Base-by-base conservation (phyloP, 1,140 invertebrate genomes). In the Drosophila nannoptera region DNA sequence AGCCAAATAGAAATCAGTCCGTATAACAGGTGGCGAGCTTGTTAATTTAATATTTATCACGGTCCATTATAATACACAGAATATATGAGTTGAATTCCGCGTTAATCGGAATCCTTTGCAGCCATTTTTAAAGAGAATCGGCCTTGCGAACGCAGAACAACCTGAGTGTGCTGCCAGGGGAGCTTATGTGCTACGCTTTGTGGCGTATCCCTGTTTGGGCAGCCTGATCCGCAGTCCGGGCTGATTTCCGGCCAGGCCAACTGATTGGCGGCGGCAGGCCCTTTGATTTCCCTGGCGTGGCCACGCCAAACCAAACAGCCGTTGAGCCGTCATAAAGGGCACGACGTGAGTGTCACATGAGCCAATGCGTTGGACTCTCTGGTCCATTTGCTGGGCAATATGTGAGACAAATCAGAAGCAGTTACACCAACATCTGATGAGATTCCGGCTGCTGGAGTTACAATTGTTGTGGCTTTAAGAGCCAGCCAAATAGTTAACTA, bases 261-360 rank as follows among this genome's bases (percentile, higher is more conserved):
- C 46, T 67, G 56, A 67, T 71, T 67, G 69, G 60, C 69, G 49
- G 49, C 45, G 32, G 43, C 45, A 32, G 36, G 56, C 56, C 22
- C 56, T 53, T 69, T 73, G 70, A 73, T 73, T 73, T 73, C 65
- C 70, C 70, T 22, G n/a, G 65, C 16, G 68, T 59, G 11, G 16
- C 40, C 4, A 29, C 11, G 22, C 22, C 3, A 22, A 7, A 11
- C 58, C 11, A 29, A 16, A 45, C 43, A 33, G 32, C 14, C 31
- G 2, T 11, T 64, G n/a, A 11, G 48, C 62, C 48, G 64, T 55
- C 64, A 67, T 71, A 71, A 71, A 71, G 69, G 63, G 50, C 42
- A 16, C 56, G 50, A 33, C 12, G 43, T 67, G 56, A 55, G 54
- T 71, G 68, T 71, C 63, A 65, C 35, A 58, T 69, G 67, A 65